Evolutionary conservation across 2,113 vertebrate genomes (phyloP), one percentile per base, ranked within the genome.

Genomic region (Petromus typicus): DNA sequence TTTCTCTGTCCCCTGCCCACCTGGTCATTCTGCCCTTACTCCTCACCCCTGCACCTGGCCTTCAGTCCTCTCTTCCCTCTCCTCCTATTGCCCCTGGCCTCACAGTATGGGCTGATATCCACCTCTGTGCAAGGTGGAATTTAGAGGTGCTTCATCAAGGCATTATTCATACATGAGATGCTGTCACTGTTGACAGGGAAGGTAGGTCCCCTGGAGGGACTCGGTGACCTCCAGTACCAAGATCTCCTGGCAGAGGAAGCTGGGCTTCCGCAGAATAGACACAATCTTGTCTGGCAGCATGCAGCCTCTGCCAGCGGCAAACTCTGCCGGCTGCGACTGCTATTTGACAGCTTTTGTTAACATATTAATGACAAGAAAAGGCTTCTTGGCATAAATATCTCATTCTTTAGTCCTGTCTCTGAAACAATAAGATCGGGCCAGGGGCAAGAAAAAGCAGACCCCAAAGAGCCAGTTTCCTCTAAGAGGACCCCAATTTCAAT

Each of bases 261-360:
- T 37, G 4, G 91, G 66, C 93, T 95, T 97, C 92, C 90, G 59
- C 94, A 84, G 88, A 96, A 93, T 67, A 91, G 96, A 69, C 93
- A 90, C 84, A 61, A 92, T 27, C 96, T 84, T 73, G 95, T 95
- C 96, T 97, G 96, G 95, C 93, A 92, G 96, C 51, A 3, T 0
- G 43, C 76, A 69, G 66, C 43, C 2, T 2, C 95, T 97, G 98
- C 98, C 98, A 98, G 89, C 43, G 20, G 61, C 97, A 94, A 95
- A 95, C 95, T 96, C 94, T 69, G 34, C 96, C 66, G 32, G 86
- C 95, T 93, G 98, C 92, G 75, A 97, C 97, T 82, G 93, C 95
- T 97, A 96, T 89, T 78, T 92, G 95, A 97, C 90, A 92, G 95
- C 90, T 75, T 96, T 88, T 94, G 73, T 96, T 98, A 98, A 79